phyloP scores from a whole-genome alignment of 2,888 invertebrate species.

The Cataglyphis cursor region DNA sequence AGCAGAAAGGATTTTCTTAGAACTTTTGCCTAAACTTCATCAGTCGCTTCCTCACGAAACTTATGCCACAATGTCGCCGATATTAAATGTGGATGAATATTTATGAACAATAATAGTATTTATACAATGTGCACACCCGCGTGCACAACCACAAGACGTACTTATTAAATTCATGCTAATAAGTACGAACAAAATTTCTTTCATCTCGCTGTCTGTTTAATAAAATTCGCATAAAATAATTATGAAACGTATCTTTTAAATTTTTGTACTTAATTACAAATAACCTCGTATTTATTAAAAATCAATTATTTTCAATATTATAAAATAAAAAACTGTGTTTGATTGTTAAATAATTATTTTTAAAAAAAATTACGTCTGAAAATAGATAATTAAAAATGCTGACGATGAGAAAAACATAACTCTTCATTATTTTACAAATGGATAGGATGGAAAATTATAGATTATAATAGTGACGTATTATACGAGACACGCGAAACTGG shows the following conservation, averaged over 20 bases:
- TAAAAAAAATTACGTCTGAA: neutral
- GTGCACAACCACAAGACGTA: slow-evolving; percentile 60
- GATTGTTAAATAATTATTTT: neutral
- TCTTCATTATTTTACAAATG: slow-evolving; percentile 19
- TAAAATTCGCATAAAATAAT: slow-evolving; percentile 11
- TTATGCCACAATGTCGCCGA: slow-evolving; percentile 69
- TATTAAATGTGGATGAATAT: slow-evolving; percentile 84
- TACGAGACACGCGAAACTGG: slow-evolving; percentile 60
- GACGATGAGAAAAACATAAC: neutral
- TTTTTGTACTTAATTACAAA: neutral
- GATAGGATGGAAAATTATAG: slow-evolving; percentile 50
- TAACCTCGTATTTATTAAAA: neutral
- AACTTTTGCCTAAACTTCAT: slow-evolving; percentile 70
- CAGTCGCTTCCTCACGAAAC: slow-evolving; percentile 67
- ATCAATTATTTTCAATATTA: neutral
- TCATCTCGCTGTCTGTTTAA: slow-evolving; percentile 18
- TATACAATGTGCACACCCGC: slow-evolving; percentile 78
- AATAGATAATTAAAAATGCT: neutral
- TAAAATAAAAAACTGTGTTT: neutral
- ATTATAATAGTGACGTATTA: slow-evolving; percentile 69
- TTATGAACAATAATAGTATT: slow-evolving; percentile 84
- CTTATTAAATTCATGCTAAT: slow-evolving; percentile 84
- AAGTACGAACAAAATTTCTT: slow-evolving; percentile 63
- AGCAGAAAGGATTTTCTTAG: slow-evolving; percentile 67
- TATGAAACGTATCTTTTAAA: neutral